These are phyloP conservation scores for Triplophysa dalaica DNA, from an alignment of 2,113 vertebrate species.

Conservation along the genomic window DNA sequence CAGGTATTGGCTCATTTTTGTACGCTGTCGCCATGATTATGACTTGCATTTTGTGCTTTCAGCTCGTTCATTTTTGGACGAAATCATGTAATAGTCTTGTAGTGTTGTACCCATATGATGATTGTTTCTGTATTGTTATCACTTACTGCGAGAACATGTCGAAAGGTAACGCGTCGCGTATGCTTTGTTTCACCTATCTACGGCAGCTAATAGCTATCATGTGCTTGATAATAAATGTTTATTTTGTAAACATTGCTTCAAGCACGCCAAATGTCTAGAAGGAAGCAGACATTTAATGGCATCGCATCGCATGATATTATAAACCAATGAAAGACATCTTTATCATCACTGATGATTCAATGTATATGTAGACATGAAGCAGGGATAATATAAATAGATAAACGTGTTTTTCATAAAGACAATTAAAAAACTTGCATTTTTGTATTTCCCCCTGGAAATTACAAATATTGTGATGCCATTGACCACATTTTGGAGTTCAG, in stretches of 20 bases:
- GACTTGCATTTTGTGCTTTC: conserved; percentile 30
- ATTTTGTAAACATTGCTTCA: not conserved
- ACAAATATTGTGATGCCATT: too few species aligned
- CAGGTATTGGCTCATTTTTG: conserved; percentile 59
- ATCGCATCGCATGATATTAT: conserved; percentile 28
- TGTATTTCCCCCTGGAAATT: too few species aligned
- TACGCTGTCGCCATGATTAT: not conserved
- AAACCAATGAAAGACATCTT: conserved; percentile 21
- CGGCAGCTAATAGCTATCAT: not conserved
- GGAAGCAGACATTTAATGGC: not conserved
- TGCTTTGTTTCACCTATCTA: not conserved
- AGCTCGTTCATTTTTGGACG: not conserved
- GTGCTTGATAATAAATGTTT: not conserved
- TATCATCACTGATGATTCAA: conserved; percentile 15
- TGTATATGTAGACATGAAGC: too few species aligned
- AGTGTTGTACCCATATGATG: not conserved
- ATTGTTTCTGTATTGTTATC: not conserved
- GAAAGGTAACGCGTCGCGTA: not conserved
- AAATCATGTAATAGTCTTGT: not conserved
- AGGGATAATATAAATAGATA: not conserved
- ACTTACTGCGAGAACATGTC: not conserved
- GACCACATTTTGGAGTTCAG: not conserved
- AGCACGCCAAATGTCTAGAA: not conserved
- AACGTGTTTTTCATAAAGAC: not conserved
- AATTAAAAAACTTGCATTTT: too few species aligned